Evolutionary conservation across 2,113 vertebrate genomes (phyloP).

Genomic region (Ptilonorhynchus violaceus): DNA sequence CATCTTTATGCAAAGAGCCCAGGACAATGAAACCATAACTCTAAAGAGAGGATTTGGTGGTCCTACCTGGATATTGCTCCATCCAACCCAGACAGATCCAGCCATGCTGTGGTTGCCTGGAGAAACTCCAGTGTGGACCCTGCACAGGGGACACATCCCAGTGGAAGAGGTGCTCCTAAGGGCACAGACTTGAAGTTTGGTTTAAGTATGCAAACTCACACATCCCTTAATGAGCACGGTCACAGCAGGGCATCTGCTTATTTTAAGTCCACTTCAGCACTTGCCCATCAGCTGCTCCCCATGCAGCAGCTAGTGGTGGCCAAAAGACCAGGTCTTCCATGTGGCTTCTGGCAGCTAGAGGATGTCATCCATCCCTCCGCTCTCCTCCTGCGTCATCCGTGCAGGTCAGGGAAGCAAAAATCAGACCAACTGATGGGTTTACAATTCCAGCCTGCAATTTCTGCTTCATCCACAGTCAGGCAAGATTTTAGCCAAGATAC

Average conservation of each 20-base stretch:
- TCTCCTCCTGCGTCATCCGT: neutral
- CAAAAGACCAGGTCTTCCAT: neutral
- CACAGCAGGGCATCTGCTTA: neutral
- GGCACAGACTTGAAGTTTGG: accelerated
- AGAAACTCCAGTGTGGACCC: neutral
- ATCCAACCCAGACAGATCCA: neutral
- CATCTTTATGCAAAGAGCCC: neutral
- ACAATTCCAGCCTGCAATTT: neutral
- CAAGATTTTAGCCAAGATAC: conserved; percentile 9
- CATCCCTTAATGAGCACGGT: neutral
- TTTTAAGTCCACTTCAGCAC: neutral
- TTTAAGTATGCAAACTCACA: neutral
- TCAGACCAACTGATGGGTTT: neutral
- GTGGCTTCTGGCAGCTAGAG: neutral
- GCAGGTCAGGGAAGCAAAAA: neutral
- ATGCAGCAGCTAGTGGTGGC: neutral
- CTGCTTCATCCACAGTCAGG: neutral
- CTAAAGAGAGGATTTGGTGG: neutral
- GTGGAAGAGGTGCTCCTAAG: neutral
- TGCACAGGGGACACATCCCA: accelerated
- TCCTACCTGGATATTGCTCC: neutral
- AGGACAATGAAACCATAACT: neutral
- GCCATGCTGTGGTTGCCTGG: neutral
- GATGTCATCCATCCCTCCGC: neutral
- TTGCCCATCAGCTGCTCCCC: neutral